Evolutionary conservation across 2,888 invertebrate species (phyloP).

Genomic region (Pseudolycoriella hygida): DNA sequence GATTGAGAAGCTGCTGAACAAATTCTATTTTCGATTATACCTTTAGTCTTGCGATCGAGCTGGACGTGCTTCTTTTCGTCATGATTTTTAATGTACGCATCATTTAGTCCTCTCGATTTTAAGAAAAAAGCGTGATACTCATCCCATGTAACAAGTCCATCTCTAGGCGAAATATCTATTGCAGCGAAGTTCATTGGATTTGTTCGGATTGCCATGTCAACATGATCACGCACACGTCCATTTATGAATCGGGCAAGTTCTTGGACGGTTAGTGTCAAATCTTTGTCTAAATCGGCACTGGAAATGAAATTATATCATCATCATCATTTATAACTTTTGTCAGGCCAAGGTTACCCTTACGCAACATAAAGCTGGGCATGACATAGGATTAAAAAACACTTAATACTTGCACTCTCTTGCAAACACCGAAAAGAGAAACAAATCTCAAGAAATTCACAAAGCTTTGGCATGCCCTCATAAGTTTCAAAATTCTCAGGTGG

Average conservation of each 20-base stretch:
- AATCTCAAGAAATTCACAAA: too few species aligned
- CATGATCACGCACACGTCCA: slow-evolving; percentile 47
- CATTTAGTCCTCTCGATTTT: slow-evolving; percentile 45
- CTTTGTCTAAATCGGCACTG: slow-evolving; percentile 42
- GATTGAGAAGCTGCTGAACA: not conserved
- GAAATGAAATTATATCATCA: not conserved
- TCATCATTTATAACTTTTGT: not conserved
- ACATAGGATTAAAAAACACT: not conserved
- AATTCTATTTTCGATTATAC: slow-evolving; percentile 13
- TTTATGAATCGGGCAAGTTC: slow-evolving; percentile 50
- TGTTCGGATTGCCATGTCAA: slow-evolving; percentile 43
- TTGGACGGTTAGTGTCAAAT: slow-evolving; percentile 36
- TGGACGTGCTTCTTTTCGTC: slow-evolving; percentile 45
- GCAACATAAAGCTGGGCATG: too few species aligned
- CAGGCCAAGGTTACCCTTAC: too few species aligned
- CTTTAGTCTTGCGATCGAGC: slow-evolving; percentile 40
- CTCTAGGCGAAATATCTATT: slow-evolving; percentile 46
- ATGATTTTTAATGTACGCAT: slow-evolving; percentile 43
- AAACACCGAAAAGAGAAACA: too few species aligned
- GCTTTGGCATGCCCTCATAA: too few species aligned
- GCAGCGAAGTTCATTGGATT: slow-evolving; percentile 46
- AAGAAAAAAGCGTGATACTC: slow-evolving; percentile 63
- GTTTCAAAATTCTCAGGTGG: too few species aligned
- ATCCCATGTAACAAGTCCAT: slow-evolving; percentile 51
- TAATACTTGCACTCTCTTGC: not conserved